A percentile compares a stretch with the other conserved stretches of the same genome.
phyloP scores from a whole-genome alignment of 2,888 invertebrate genomes.

The Bellardia bayeri region DNA sequence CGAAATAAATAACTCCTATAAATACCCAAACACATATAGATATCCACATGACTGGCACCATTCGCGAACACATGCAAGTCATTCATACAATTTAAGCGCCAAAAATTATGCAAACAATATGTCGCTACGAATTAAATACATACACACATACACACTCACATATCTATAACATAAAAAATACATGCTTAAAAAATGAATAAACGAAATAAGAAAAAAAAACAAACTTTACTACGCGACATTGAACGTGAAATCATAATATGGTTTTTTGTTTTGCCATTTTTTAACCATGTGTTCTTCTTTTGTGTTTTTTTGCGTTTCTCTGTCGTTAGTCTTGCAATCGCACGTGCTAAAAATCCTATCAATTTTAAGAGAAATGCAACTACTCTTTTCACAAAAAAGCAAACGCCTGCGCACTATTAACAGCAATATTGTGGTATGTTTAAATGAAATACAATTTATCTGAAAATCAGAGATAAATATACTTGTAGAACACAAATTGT shows the following conservation, averaged over 20 bases:
- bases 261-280: slow-evolving; percentile 33
- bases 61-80: slow-evolving; percentile 62
- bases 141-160: slow-evolving; percentile 30
- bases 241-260: slow-evolving; percentile 71
- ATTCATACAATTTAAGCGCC: slow-evolving; percentile 70
- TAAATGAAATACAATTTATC: slow-evolving; percentile 53
- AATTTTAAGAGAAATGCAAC: slow-evolving; percentile 30
- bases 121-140: slow-evolving; percentile 36
- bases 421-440: background rate
- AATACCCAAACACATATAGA: background rate
- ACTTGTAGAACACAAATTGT: slow-evolving; percentile 56
- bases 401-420: slow-evolving; percentile 22
- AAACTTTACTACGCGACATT: slow-evolving; percentile 72
- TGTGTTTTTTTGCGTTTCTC: slow-evolving; percentile 3
- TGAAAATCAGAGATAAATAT: slow-evolving; percentile 56
- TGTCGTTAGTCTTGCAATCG: slow-evolving; percentile 30
- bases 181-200: slow-evolving; percentile 71
- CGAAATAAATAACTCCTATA: background rate
- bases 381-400: slow-evolving; percentile 9
- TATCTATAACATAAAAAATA: slow-evolving; percentile 55
- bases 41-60: slow-evolving; percentile 14
- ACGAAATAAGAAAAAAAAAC: slow-evolving; percentile 58
- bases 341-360: slow-evolving; percentile 56
- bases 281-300: slow-evolving; percentile 62
- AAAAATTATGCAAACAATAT: slow-evolving; percentile 74